A percentile compares a stretch with the other conserved stretches of the same genome.
Conservation (phyloP, 2,888 invertebrate species). For the Microctonus aethiopoides region DNA sequence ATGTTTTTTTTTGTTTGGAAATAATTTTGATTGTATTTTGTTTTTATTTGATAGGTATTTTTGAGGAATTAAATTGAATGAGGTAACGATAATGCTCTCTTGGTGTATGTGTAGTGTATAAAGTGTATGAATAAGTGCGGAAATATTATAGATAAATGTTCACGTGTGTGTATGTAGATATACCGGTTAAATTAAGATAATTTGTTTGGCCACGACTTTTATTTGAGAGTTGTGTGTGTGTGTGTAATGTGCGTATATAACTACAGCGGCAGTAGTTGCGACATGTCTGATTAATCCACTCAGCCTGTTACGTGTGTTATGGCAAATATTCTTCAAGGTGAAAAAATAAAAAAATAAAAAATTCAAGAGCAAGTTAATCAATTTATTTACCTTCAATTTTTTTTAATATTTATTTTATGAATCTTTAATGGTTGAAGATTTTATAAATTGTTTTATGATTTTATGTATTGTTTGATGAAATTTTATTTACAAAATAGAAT, state of each 20-base stretch:
- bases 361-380: constrained; percentile 5
- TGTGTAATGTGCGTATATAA: constrained; percentile 1
- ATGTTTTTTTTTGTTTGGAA: too few relatives aligned
- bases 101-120: too few relatives aligned
- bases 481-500: too few relatives aligned
- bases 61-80: too few relatives aligned
- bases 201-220: constrained; percentile 21
- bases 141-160: constrained; percentile 31
- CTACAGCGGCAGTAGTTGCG: constrained; percentile 3
- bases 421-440: too few relatives aligned
- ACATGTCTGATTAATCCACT: constrained; percentile 33
- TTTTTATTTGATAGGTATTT: too few relatives aligned
- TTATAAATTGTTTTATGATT: too few relatives aligned
- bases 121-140: too few relatives aligned
- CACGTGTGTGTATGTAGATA: constrained; percentile 15
- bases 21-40: too few relatives aligned
- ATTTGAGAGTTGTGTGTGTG: constrained; percentile 23
- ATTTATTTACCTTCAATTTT: not conserved
- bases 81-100: too few relatives aligned
- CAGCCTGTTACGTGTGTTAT: not conserved
- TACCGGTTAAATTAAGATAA: constrained; percentile 35
- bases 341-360: not conserved
- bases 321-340: constrained; percentile 10
- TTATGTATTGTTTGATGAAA: too few relatives aligned
- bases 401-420: not conserved